These are phyloP conservation scores for Drosophila rellima DNA, from an alignment of 2,888 invertebrate species.

Conservation along the genomic window DNA sequence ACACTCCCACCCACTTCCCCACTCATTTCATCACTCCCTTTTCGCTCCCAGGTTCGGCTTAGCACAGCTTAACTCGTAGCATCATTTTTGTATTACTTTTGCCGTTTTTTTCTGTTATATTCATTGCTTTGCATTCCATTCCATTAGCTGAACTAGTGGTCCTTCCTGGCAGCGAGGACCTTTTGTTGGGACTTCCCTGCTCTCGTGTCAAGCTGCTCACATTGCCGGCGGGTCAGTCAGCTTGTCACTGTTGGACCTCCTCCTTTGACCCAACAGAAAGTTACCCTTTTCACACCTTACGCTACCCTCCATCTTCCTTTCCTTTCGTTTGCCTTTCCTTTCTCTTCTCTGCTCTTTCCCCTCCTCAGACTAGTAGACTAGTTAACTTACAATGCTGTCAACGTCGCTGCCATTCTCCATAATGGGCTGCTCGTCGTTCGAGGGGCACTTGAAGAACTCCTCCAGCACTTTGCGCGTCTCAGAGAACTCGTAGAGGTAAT, in stretches of 20 bases:
- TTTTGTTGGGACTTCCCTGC: background rate
- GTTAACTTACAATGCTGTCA: conserved; percentile 85
- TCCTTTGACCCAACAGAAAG: background rate
- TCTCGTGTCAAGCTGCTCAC: background rate
- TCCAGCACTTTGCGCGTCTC: conserved; percentile 96
- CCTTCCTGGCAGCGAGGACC: background rate
- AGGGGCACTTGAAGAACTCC: conserved; percentile 93
- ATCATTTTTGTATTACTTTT: background rate
- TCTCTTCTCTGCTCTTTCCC: background rate
- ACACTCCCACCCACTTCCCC: no score
- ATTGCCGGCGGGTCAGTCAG: conserved; percentile 4
- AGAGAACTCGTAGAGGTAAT: conserved; percentile 95
- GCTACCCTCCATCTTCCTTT: background rate
- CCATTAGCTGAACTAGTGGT: background rate
- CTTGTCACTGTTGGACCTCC: conserved; percentile 8
- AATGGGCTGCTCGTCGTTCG: conserved; percentile 87
- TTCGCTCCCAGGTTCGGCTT: background rate
- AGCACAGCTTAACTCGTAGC: background rate
- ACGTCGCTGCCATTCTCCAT: conserved; percentile 86
- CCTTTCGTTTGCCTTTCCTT: no score
- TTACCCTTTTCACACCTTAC: conserved; percentile 19
- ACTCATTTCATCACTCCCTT: no score
- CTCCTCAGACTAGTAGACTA: background rate
- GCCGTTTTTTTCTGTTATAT: background rate
- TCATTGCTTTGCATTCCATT: background rate